Evolutionary conservation across 2,888 invertebrate species (phyloP), one percentile per base, ranked within the genome.

Genomic region (Nebria salina): DNA sequence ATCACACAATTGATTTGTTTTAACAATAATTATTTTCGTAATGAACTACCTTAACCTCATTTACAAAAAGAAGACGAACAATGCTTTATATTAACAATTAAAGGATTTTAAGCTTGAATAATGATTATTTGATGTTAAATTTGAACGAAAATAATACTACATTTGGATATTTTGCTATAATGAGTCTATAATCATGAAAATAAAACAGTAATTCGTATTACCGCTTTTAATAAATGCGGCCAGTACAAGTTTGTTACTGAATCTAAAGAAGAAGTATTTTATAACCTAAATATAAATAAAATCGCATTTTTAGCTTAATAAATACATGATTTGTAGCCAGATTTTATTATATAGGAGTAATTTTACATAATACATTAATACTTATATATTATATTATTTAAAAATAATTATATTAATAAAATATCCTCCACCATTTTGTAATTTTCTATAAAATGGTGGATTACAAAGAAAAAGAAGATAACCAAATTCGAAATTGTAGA

Each of bases 241-340:
- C 80, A 80, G 64, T 13, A 72, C 41, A 11, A 34, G 15, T 34
- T 34, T 43, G 5, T 65, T 70, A 54, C 42, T 2, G 25, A 80
- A 70, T 75, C 68, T 68, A 75, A 80, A 80, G 80, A 80, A 80
- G 80, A 80, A 64, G 15, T 72, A 54, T 15, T 54, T 54, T 64
- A 15, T 75, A 75, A 75, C 75, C 75, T 75, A 26, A 34, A 64
- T 7, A 68, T 68, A 68, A 20, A 11, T 54, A 54, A 54, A 54
- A 54, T 54, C 4, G 54, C 11, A 11, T 54, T 54, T 54, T 54
- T 11, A 13, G 54, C 11, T 8, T 54, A 1, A 4, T 54, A 54
- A 54, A 54, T 54, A 54, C 54, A 13, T 0, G 54, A 11, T 54
- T 54, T 6, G 13, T 5, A 4, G 54, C 54, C 7, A 54, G 11